Evolutionary conservation across 2,888 invertebrate species (phyloP).

Genomic region (Thereva nobilitata): DNA sequence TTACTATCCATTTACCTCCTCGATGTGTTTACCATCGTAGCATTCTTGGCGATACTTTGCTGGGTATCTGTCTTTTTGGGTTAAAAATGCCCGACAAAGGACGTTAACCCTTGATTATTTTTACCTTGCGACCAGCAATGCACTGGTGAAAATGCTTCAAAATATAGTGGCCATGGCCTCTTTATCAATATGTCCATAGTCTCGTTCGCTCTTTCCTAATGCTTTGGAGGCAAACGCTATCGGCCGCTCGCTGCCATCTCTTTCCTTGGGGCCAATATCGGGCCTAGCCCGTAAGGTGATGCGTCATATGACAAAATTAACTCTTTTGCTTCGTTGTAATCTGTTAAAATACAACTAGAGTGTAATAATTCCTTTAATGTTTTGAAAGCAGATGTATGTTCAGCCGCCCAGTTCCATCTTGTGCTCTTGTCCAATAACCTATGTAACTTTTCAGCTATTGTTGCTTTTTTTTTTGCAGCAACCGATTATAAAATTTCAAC

Average conservation of each 20-base stretch:
- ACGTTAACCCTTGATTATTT: constrained; percentile 31
- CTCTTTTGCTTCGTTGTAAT: constrained; percentile 14
- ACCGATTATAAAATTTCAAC: too few relatives aligned
- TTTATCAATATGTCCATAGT: constrained; percentile 24
- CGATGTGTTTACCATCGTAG: too few relatives aligned
- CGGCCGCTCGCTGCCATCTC: constrained; percentile 4
- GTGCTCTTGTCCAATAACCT: too few relatives aligned
- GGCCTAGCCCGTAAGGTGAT: constrained; percentile 31
- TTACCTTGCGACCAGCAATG: constrained; percentile 25
- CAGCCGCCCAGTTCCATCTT: background rate
- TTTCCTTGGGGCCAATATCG: constrained; percentile 23
- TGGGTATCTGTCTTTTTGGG: too few relatives aligned
- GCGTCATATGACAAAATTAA: constrained; percentile 27
- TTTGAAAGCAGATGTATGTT: constrained; percentile 7
- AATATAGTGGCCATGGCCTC: constrained; percentile 18
- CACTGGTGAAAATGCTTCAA: constrained; percentile 31
- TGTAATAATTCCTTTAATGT: constrained; percentile 21
- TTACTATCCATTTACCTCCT: too few relatives aligned
- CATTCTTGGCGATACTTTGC: too few relatives aligned
- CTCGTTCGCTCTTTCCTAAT: constrained; percentile 9
- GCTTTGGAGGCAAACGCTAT: constrained; percentile 32
- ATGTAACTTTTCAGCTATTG: too few relatives aligned
- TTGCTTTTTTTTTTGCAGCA: too few relatives aligned
- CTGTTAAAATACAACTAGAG: constrained; percentile 16
- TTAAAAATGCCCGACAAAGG: constrained; percentile 4